phyloP scores from a whole-genome alignment of 2,113 vertebrate genomes.

The Neotragus moschatus region DNA sequence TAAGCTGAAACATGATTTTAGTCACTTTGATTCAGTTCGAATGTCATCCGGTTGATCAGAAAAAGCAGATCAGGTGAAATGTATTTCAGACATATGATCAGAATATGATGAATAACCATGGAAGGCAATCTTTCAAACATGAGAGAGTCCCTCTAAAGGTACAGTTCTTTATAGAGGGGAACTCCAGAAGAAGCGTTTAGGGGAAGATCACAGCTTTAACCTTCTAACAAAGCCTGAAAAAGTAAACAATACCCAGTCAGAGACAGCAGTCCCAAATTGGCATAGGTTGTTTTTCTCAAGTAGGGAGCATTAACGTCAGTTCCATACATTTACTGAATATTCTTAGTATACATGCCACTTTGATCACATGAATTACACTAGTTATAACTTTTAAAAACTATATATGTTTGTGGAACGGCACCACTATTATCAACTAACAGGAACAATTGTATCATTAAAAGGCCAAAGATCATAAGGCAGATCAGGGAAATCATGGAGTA shows the following conservation, averaged over 20 bases:
- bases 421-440: slow-evolving; percentile 64
- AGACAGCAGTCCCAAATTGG: slow-evolving; percentile 62
- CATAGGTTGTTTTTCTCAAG: slow-evolving; percentile 62
- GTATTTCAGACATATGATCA: slow-evolving; percentile 69
- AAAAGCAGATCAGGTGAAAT: slow-evolving; percentile 72
- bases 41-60: slow-evolving; percentile 75
- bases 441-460: slow-evolving; percentile 76
- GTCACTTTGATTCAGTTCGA: slow-evolving; percentile 77
- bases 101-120: slow-evolving; percentile 69
- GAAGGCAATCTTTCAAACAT: slow-evolving; percentile 72
- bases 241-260: slow-evolving; percentile 53
- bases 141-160: slow-evolving; percentile 27
- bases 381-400: slow-evolving; percentile 60
- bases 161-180: slow-evolving; percentile 37
- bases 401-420: slow-evolving; percentile 58
- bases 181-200: slow-evolving; percentile 68
- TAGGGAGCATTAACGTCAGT: slow-evolving; percentile 67
- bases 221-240: slow-evolving; percentile 67
- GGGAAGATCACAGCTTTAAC: slow-evolving; percentile 80
- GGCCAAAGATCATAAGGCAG: slow-evolving; percentile 82
- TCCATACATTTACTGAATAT: slow-evolving; percentile 45
- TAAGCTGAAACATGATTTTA: slow-evolving; percentile 82
- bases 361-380: slow-evolving; percentile 49
- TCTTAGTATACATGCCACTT: slow-evolving; percentile 34
- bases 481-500: slow-evolving; percentile 80